Percentiles rank a stretch among this genome's conserved stretches.
These are phyloP conservation scores for Etheostoma spectabile DNA, from an alignment of 2,113 vertebrate species.

Conservation along the genomic window DNA sequence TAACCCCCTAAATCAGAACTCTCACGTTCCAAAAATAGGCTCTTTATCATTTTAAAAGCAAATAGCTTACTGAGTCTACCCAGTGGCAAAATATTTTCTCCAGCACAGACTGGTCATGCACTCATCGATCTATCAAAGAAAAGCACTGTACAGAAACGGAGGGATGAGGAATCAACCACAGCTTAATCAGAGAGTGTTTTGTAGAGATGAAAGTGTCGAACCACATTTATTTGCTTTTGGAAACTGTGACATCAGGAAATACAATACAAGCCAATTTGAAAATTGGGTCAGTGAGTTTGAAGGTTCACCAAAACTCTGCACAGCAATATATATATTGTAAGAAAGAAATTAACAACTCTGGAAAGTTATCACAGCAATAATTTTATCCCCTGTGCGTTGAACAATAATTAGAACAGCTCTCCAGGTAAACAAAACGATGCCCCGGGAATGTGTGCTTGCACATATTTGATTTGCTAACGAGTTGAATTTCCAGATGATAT, in stretches of 20 bases:
- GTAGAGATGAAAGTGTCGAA: background rate
- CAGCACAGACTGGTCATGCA: background rate
- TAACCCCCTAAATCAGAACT: background rate
- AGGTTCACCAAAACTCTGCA: background rate
- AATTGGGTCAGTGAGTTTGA: background rate
- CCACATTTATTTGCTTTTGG: background rate
- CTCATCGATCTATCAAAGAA: slow-evolving; percentile 9
- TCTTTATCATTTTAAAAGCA: background rate
- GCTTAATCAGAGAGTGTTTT: background rate
- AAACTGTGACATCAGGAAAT: background rate
- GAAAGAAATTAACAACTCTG: background rate
- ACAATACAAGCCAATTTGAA: background rate
- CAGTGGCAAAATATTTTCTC: slow-evolving; percentile 1
- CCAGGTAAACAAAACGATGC: background rate
- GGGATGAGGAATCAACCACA: background rate
- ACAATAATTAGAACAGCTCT: too few relatives aligned
- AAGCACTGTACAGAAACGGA: background rate
- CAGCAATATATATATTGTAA: too few relatives aligned
- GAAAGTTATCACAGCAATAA: background rate
- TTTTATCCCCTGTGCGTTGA: background rate
- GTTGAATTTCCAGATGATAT: background rate
- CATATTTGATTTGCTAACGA: background rate
- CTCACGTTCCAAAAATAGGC: background rate
- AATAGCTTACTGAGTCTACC: background rate
- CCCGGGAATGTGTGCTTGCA: background rate